phyloP scores from a whole-genome alignment of 2,797 vertebrate species.

The Sternotherus odoratus region DNA sequence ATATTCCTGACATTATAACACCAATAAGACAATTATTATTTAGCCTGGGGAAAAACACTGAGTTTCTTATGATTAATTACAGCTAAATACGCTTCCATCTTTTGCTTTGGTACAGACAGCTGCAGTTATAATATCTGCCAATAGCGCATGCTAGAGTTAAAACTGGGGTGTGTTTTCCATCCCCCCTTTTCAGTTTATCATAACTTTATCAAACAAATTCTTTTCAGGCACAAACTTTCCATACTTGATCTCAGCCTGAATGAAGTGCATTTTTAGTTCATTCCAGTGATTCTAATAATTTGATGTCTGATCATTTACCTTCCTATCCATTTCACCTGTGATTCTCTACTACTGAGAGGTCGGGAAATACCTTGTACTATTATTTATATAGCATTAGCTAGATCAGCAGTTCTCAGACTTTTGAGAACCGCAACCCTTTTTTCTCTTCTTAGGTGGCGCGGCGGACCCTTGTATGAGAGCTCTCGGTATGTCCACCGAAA shows the following conservation, averaged over 20 bases:
- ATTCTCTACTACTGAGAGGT: background rate
- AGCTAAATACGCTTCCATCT: background rate
- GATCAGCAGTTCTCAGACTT: no score
- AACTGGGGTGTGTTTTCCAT: background rate
- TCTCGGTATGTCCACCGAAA: no score
- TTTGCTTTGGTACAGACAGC: slow-evolving; percentile 40
- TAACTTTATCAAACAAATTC: background rate
- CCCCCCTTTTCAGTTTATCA: slow-evolving; percentile 11
- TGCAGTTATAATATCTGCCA: background rate
- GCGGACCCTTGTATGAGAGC: no score
- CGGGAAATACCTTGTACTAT: slow-evolving; percentile 15
- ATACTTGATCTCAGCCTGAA: background rate
- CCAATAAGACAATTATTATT: slow-evolving; percentile 14
- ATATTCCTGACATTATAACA: background rate
- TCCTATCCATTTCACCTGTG: background rate
- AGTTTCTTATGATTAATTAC: background rate
- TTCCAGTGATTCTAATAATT: background rate
- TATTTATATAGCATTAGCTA: background rate
- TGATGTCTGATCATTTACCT: background rate
- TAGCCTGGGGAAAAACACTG: background rate
- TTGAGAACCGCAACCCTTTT: no score
- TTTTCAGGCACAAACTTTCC: background rate
- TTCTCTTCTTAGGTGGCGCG: no score
- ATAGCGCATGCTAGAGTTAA: background rate
- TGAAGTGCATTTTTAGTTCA: background rate